Evolutionary conservation across 2,797 vertebrate species (phyloP).

Genomic region (Pantherophis alleghaniensis): DNA sequence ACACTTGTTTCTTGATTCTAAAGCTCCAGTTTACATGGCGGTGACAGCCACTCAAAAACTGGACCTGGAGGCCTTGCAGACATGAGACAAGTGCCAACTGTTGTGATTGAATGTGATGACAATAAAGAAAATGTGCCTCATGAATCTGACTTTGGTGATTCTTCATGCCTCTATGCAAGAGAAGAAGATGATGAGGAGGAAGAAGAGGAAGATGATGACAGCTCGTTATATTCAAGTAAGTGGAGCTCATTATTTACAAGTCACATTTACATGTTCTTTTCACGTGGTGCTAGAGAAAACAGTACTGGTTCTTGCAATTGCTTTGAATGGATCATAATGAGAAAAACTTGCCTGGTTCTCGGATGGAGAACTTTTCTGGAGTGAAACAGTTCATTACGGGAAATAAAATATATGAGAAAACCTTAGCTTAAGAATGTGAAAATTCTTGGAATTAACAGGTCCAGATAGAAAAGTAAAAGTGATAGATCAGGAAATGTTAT

Average conservation of each 20-base stretch:
- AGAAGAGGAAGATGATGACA: conserved; percentile 86
- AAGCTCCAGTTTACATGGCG: conserved; percentile 84
- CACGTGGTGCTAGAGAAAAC: background rate
- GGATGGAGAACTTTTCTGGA: background rate
- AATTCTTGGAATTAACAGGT: background rate
- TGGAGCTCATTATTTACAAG: conserved; percentile 90
- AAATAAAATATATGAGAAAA: background rate
- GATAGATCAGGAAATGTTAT: background rate
- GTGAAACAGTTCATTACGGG: background rate
- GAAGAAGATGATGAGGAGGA: conserved; percentile 90
- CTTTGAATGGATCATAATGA: background rate
- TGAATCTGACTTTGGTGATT: conserved; percentile 91
- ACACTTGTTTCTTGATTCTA: conserved; percentile 1
- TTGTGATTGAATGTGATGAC: conserved; percentile 94
- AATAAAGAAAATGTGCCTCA: conserved; percentile 99
- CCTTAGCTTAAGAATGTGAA: background rate
- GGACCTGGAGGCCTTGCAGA: conserved; percentile 83
- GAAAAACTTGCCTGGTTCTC: background rate
- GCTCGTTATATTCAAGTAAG: conserved; percentile 63
- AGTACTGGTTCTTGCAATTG: background rate
- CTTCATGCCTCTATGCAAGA: conserved; percentile 90
- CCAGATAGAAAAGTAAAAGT: background rate
- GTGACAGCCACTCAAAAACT: conserved; percentile 73
- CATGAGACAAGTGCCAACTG: conserved; percentile 89
- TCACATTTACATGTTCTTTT: conserved; percentile 40